A percentile compares a stretch with the other conserved stretches of the same genome.
These are phyloP conservation scores for Drosophila anceps DNA, from an alignment of 2,888 invertebrate genomes.

Conservation along the genomic window DNA sequence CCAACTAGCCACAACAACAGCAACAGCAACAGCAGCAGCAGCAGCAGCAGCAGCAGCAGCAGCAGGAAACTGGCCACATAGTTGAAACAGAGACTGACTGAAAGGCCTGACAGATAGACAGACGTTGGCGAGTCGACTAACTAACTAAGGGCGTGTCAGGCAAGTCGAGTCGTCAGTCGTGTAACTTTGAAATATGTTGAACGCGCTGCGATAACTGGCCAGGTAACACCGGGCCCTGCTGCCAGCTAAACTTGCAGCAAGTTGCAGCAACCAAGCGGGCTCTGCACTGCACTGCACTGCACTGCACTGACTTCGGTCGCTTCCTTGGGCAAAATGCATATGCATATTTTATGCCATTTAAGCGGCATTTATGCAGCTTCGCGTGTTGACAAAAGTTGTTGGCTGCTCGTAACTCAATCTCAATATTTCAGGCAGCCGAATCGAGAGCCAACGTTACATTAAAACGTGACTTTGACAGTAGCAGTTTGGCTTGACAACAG, in stretches of 20 bases:
- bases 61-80: slow-evolving; percentile 75
- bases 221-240: slow-evolving; percentile 61
- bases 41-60: background rate
- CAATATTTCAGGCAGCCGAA: slow-evolving; percentile 74
- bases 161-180: slow-evolving; percentile 75
- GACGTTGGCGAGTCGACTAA: slow-evolving; percentile 55
- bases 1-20: slow-evolving; percentile 7
- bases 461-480: slow-evolving; percentile 81
- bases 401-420: slow-evolving; percentile 80
- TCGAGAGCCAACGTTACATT: slow-evolving; percentile 72
- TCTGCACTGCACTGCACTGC: background rate
- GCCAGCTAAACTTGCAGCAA: slow-evolving; percentile 26
- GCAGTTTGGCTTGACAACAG: slow-evolving; percentile 56
- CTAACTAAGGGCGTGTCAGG: slow-evolving; percentile 79
- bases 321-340: slow-evolving; percentile 65
- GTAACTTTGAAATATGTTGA: slow-evolving; percentile 81
- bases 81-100: slow-evolving; percentile 60
- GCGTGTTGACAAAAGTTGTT: slow-evolving; percentile 78
- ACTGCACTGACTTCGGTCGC: slow-evolving; percentile 33
- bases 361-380: slow-evolving; percentile 80
- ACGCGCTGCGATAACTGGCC: slow-evolving; percentile 76
- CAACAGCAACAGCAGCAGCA: too few relatives aligned
- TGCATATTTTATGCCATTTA: slow-evolving; percentile 80
- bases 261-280: slow-evolving; percentile 27
- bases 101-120: slow-evolving; percentile 45